Base-by-base conservation (phyloP, 1,140 invertebrate species). In the Triops longicaudatus region DNA sequence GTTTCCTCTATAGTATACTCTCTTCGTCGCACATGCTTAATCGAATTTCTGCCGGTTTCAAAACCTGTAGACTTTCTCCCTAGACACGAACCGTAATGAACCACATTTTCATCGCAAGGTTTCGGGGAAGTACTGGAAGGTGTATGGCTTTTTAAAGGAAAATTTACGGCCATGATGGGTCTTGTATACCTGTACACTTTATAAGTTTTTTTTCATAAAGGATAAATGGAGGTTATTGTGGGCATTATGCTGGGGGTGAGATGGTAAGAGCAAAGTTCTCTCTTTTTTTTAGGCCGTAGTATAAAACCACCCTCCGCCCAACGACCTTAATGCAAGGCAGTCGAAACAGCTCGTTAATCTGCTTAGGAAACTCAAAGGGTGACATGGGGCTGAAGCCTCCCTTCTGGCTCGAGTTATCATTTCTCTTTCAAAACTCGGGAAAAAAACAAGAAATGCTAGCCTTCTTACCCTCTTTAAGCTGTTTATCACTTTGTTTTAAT, bases 331-430 rank as follows among this genome's bases (percentile, higher is more conserved):
- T 63, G 50, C 50, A 63, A n/a, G 50, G 50, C 50, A 63, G n/a
- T 63, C 17, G 50, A 63, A 63, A 63, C 17, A 63, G 50, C 50
- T 63, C 50, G 50, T 63, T 63, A 63, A 63, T 63, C 50, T 63
- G 14, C n/a, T 63, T 63, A 63, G 50, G 50, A 22, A 63, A 63
- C 14, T 37, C n/a, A 7, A 63, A 17, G 50, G 22, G 50, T 63
- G n/a, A 63, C 50, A 63, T 63, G 44, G 10, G 10, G 50, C 50
- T 63, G 50, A 10, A 14, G 12, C n/a, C 22, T 37, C 31, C 17
- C 50, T 63, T 63, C 50, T 63, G 50, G 10, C 14, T n/a, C 50
- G 1, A 63, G n/a, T 17, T 22, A 22, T 63, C 50, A 63, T 63
- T n/a, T 37, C 14, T 63, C 50, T 63, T 63, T 22, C 3, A 63